Evolutionary conservation across 1,140 invertebrate genomes (phyloP).

Genomic region (Drosophila oshimai): DNA sequence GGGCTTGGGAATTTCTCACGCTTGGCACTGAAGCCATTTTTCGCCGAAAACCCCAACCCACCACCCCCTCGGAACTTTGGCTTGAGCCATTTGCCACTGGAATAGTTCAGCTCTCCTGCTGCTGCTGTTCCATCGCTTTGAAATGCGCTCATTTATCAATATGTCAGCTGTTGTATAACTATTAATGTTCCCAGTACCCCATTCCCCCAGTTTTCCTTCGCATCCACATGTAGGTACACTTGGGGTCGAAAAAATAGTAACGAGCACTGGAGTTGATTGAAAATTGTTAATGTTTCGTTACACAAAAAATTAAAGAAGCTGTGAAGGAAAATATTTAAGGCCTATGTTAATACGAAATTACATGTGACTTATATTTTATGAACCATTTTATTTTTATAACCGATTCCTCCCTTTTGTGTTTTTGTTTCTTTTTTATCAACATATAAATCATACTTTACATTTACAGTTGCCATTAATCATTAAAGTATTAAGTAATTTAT

Average conservation of each 20-base stretch:
- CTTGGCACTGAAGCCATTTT: constrained; percentile 71
- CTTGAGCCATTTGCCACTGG: constrained; percentile 63
- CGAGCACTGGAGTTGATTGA: no score
- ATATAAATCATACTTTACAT: no score
- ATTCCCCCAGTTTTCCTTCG: not conserved
- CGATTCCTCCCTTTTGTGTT: no score
- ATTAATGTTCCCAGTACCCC: constrained; percentile 56
- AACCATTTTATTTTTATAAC: no score
- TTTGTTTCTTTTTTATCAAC: no score
- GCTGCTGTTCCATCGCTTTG: constrained; percentile 36
- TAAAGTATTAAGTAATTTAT: no score
- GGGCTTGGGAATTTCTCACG: constrained; percentile 62
- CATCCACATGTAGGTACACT: constrained; percentile 21
- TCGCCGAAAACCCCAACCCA: constrained; percentile 33
- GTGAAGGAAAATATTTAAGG: no score
- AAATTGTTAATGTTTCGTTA: no score
- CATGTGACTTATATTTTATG: no score
- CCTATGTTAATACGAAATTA: no score
- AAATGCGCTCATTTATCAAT: constrained; percentile 78
- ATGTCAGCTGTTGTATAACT: constrained; percentile 81
- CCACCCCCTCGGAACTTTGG: constrained; percentile 3
- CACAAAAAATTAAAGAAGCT: no score
- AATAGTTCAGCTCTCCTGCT: constrained; percentile 55
- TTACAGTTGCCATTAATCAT: no score
- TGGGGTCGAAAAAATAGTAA: not conserved